phyloP scores from a whole-genome alignment of 1,140 invertebrate species.

The Formica selysi region DNA sequence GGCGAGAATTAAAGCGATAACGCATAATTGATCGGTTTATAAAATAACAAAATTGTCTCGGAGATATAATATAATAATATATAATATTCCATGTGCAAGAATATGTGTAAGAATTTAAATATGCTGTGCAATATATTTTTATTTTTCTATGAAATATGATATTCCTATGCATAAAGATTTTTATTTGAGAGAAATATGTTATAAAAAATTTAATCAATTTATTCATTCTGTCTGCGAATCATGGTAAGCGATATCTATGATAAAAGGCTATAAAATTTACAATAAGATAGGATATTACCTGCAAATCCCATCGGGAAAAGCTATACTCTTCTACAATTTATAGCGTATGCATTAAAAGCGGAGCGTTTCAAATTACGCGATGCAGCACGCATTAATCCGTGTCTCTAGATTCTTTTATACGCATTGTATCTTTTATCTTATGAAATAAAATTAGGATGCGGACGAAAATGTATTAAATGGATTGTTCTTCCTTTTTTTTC shows the following conservation, averaged over 20 bases:
- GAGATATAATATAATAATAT: background rate
- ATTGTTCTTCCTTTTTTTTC: slow-evolving; percentile 41
- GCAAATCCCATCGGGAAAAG: background rate
- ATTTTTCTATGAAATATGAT: background rate
- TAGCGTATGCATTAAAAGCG: background rate
- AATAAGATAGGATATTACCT: background rate
- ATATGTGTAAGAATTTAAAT: background rate
- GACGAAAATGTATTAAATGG: background rate
- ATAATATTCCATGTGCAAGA: background rate
- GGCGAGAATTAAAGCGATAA: background rate
- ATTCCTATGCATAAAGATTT: background rate
- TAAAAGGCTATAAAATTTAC: background rate
- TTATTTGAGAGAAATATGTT: background rate
- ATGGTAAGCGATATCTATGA: background rate
- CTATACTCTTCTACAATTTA: background rate
- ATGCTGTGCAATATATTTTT: background rate
- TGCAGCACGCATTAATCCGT: background rate
- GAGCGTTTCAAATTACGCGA: background rate
- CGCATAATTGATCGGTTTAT: background rate
- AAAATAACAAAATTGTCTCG: background rate
- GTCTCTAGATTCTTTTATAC: background rate
- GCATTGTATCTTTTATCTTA: background rate
- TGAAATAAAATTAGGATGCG: background rate
- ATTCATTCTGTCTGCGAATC: background rate
- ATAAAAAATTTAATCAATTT: background rate